Evolutionary conservation across 2,888 invertebrate species (phyloP).

Genomic region (Saturnia japonica): DNA sequence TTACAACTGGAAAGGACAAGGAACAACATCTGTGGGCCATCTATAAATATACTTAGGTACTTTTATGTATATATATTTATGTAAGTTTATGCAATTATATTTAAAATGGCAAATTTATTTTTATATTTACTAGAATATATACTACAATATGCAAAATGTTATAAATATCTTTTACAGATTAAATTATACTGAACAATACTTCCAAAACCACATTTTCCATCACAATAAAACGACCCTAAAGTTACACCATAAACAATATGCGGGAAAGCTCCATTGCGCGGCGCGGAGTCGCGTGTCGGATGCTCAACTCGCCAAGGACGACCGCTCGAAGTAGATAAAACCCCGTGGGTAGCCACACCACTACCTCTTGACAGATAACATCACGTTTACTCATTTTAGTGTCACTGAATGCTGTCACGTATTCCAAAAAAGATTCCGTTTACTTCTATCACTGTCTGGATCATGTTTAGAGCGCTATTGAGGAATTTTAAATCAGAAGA

Average conservation of each 20-base stretch:
- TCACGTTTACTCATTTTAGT: conserved; percentile 32
- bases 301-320: conserved; percentile 50
- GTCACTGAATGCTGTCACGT: conserved; percentile 36
- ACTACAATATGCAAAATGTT: too few relatives aligned
- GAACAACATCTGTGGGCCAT: too few relatives aligned
- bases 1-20: too few relatives aligned
- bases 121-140: background rate
- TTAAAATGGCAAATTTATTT: too few relatives aligned
- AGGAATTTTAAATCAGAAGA: background rate
- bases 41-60: too few relatives aligned
- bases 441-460: conserved; percentile 32
- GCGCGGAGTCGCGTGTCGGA: conserved; percentile 41
- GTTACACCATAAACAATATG: conserved; percentile 35
- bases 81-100: too few relatives aligned
- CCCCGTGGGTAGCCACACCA: conserved; percentile 45
- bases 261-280: conserved; percentile 36
- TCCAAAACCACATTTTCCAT: conserved; percentile 26
- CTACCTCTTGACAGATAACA: conserved; percentile 34
- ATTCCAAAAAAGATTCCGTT: conserved; percentile 37
- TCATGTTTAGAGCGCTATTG: conserved; percentile 21
- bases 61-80: too few relatives aligned
- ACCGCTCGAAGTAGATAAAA: conserved; percentile 34
- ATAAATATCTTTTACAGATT: background rate
- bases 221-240: conserved; percentile 26
- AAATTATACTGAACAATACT: conserved; percentile 4